Base-by-base conservation (phyloP, 2,888 invertebrate genomes). In the Noctua pronuba region DNA sequence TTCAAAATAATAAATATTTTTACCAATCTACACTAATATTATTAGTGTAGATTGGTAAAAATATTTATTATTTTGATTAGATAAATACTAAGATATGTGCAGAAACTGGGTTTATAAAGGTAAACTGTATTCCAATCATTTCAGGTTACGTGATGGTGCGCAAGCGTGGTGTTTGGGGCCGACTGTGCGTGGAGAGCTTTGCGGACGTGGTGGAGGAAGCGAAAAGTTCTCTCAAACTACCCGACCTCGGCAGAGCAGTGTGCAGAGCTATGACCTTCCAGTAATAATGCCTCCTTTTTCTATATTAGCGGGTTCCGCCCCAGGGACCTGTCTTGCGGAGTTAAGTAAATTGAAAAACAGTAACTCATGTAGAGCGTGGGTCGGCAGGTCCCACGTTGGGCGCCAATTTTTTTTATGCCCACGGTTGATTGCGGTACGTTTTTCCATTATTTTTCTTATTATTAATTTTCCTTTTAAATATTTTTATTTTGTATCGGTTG, bases 131-230 rank as follows among this genome's bases (percentile, higher is more conserved):
- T 68, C 24, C 5, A 58, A 49, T 77, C 1, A n/a, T 83, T 83
- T 66, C 88, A 97, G 98, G 98, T 44, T 98, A 97, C 88, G 96
- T 98, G 49, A 98, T 98, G 97, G 97, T 98, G 2, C 96, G 98
- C 55, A 98, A 98, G 90, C 97, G 97, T 86, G 98, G 98, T 0
- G 96, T 97, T 69, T 98, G 98, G 98, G 98, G 98, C 10, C 98
- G 98, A 91, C 94, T 98, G 8, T 98, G 98, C 88, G 97, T 98
- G 31, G 97, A 98, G 83, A 98, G 97, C 83, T 97, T 98, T 89
- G 96, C 97, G 67, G 97, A 97, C 83, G 97, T 97, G 0, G 96
- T 97, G 5, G 94, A 96, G 55, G 95, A 97, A 81, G 97, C 97
- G 2, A 97, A 97, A 71, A 97, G 97, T 69, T 95, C 97, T 6